These are phyloP conservation scores for Ochropacha duplaris DNA, from an alignment of 2,888 invertebrate genomes.

Conservation along the genomic window DNA sequence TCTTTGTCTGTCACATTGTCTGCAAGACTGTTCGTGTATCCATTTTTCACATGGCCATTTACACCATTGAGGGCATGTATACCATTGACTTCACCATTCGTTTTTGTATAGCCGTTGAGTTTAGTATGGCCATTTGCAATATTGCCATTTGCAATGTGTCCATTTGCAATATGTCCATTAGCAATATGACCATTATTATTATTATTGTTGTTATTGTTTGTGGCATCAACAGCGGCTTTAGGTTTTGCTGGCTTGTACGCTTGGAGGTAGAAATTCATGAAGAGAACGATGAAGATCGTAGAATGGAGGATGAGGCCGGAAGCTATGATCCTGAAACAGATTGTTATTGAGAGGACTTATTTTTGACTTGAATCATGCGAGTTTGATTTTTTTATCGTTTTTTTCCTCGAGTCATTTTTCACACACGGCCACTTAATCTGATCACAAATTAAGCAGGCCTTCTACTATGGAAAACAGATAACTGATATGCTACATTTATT, in stretches of 20 bases:
- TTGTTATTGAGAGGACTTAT: not conserved
- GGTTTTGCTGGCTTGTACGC: constrained; percentile 84
- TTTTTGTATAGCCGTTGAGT: constrained; percentile 24
- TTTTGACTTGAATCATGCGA: not conserved
- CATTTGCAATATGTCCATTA: constrained; percentile 42
- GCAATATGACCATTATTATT: constrained; percentile 32
- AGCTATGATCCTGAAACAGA: constrained; percentile 84
- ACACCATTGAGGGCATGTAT: constrained; percentile 8
- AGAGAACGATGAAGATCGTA: constrained; percentile 94
- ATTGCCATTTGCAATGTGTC: constrained; percentile 28
- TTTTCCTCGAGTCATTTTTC: too few species aligned
- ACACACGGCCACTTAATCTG: too few species aligned
- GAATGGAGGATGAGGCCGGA: constrained; percentile 90
- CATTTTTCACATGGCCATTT: constrained; percentile 44
- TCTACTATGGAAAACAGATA: too few species aligned
- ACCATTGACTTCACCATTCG: constrained; percentile 20
- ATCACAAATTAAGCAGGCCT: too few species aligned
- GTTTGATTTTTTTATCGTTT: too few species aligned
- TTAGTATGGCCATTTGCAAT: constrained; percentile 20
- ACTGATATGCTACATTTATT: too few species aligned
- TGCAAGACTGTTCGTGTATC: constrained; percentile 49
- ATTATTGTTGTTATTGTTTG: constrained; percentile 51
- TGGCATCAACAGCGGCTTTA: constrained; percentile 32
- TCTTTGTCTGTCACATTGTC: constrained; percentile 53
- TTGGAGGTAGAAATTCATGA: constrained; percentile 95